Evolutionary conservation across 2,888 invertebrate species (phyloP).

Genomic region (Bruchidius siliquastri): DNA sequence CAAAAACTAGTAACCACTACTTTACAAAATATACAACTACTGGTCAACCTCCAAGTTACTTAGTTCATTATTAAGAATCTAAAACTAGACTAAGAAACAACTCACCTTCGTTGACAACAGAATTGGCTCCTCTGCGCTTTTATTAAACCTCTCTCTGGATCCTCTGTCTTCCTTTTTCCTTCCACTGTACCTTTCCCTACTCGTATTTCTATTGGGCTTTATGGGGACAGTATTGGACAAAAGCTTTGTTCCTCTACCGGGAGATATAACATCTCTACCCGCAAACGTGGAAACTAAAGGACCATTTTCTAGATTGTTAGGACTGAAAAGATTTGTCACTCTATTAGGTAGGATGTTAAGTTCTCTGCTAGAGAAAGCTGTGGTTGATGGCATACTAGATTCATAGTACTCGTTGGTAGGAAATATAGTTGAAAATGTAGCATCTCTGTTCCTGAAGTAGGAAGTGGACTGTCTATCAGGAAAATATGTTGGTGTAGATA

Average conservation of each 20-base stretch:
- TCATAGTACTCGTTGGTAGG: not conserved
- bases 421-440: not conserved
- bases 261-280: not conserved
- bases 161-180: not conserved
- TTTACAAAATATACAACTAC: too few relatives aligned
- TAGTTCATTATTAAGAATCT: not conserved
- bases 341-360: not conserved
- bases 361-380: not conserved
- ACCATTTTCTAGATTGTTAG: not conserved
- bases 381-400: not conserved
- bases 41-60: too few relatives aligned
- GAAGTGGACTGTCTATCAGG: not conserved
- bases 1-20: too few relatives aligned
- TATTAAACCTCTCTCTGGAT: not conserved
- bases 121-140: conserved; percentile 5
- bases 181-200: not conserved
- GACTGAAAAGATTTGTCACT: not conserved
- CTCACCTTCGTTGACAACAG: conserved; percentile 13
- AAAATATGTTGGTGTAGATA: not conserved
- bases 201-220: not conserved
- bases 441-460: not conserved
- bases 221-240: not conserved
- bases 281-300: not conserved
- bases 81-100: not conserved
- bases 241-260: not conserved